These are phyloP conservation scores for Andrena camellia DNA, from an alignment of 2,888 invertebrate genomes.

Conservation along the genomic window DNA sequence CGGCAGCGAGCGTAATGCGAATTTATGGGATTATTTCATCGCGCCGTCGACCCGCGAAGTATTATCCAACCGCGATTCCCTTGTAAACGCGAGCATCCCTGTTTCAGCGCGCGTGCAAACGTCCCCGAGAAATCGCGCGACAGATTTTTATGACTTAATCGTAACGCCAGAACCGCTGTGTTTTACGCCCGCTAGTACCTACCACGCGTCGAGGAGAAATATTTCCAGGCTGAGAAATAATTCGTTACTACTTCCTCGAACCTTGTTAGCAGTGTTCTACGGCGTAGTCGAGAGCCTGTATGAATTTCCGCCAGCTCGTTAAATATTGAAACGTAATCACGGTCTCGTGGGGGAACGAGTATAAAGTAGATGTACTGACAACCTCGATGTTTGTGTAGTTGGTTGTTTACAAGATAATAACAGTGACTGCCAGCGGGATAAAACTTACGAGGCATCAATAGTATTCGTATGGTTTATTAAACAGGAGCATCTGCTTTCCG, in stretches of 20 bases:
- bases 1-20: conserved; percentile 57
- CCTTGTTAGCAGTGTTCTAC: conserved; percentile 6
- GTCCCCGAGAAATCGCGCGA: conserved; percentile 19
- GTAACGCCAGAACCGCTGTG: background rate
- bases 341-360: background rate
- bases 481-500: conserved; percentile 21
- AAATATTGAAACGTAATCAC: conserved; percentile 49
- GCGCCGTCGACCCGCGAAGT: conserved; percentile 27
- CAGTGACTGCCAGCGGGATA: background rate
- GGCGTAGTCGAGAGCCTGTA: conserved; percentile 9
- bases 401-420: conserved; percentile 16
- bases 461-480: background rate
- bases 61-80: conserved; percentile 46
- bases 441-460: conserved; percentile 21
- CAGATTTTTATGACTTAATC: conserved; percentile 57
- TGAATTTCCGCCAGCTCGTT: conserved; percentile 37
- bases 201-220: background rate
- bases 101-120: background rate
- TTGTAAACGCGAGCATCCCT: conserved; percentile 29
- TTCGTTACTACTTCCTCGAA: conserved; percentile 22
- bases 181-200: background rate
- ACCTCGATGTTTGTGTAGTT: background rate
- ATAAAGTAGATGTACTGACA: conserved; percentile 12
- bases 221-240: conserved; percentile 24
- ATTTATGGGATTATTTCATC: conserved; percentile 72